These are phyloP conservation scores for Eristalinus aeneus DNA, from an alignment of 2,888 invertebrate genomes.

Conservation along the genomic window DNA sequence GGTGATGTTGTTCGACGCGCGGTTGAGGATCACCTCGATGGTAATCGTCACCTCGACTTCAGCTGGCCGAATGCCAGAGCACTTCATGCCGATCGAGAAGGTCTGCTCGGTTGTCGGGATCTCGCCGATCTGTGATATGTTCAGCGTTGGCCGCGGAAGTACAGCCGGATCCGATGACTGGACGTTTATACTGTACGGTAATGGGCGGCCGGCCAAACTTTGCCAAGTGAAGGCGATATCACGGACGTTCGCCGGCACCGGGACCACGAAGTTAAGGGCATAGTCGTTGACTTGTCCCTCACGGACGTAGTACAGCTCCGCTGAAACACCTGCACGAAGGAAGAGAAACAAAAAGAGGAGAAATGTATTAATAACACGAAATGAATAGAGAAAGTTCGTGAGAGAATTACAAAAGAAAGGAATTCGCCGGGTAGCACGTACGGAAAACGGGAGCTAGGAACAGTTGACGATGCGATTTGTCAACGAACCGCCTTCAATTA, in stretches of 20 bases:
- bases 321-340: constrained; percentile 87
- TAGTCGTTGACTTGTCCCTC: constrained; percentile 95
- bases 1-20: constrained; percentile 85
- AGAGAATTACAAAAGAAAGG: constrained; percentile 62
- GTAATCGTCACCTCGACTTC: constrained; percentile 92
- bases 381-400: constrained; percentile 59
- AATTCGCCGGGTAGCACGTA: constrained; percentile 57
- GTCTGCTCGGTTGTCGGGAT: constrained; percentile 90
- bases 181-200: constrained; percentile 91
- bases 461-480: constrained; percentile 56
- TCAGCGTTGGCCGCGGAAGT: constrained; percentile 88
- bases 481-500: constrained; percentile 58
- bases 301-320: constrained; percentile 94
- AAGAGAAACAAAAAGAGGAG: constrained; percentile 11
- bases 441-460: background rate
- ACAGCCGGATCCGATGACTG: constrained; percentile 89
- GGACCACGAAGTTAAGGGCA: constrained; percentile 93
- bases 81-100: constrained; percentile 90
- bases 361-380: constrained; percentile 53
- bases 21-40: constrained; percentile 90
- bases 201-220: constrained; percentile 88
- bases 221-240: constrained; percentile 96
- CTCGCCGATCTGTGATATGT: constrained; percentile 90
- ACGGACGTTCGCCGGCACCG: constrained; percentile 91
- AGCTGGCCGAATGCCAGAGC: constrained; percentile 89